Percentiles rank a stretch among this genome's conserved stretches.
phyloP scores from a whole-genome alignment of 2,113 vertebrate genomes.

The Grantiella picta region DNA sequence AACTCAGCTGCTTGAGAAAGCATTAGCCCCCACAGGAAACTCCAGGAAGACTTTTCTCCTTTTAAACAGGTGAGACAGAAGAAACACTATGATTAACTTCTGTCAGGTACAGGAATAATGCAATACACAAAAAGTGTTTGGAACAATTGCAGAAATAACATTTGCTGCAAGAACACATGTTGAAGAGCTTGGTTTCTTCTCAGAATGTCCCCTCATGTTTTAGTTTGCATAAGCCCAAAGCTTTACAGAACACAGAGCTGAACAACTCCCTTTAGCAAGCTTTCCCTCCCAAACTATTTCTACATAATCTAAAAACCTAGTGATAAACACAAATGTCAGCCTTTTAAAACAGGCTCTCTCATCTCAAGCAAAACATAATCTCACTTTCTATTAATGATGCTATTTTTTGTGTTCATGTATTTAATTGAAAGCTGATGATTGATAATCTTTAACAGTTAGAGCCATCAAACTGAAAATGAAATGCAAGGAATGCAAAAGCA shows the following conservation, averaged over 20 bases:
- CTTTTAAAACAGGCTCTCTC: background rate
- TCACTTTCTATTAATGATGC: slow-evolving; percentile 9
- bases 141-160: background rate
- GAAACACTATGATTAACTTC: background rate
- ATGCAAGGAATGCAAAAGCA: slow-evolving; percentile 24
- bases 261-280: background rate
- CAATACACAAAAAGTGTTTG: background rate
- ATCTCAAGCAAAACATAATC: background rate
- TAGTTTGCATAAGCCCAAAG: background rate
- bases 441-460: slow-evolving; percentile 38
- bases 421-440: slow-evolving; percentile 50
- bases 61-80: background rate
- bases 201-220: background rate
- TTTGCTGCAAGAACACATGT: background rate
- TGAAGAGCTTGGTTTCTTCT: background rate
- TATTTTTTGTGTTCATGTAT: background rate
- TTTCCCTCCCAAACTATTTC: background rate
- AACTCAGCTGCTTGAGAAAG: background rate
- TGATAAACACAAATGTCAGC: background rate
- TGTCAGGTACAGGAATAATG: background rate
- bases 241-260: background rate
- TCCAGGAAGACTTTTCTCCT: background rate
- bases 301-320: background rate
- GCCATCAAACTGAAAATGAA: background rate
- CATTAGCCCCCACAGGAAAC: background rate